Evolutionary conservation across 2,113 vertebrate species (phyloP), one percentile per base, ranked within the genome.

Genomic region (Drymodes brunneopygia): DNA sequence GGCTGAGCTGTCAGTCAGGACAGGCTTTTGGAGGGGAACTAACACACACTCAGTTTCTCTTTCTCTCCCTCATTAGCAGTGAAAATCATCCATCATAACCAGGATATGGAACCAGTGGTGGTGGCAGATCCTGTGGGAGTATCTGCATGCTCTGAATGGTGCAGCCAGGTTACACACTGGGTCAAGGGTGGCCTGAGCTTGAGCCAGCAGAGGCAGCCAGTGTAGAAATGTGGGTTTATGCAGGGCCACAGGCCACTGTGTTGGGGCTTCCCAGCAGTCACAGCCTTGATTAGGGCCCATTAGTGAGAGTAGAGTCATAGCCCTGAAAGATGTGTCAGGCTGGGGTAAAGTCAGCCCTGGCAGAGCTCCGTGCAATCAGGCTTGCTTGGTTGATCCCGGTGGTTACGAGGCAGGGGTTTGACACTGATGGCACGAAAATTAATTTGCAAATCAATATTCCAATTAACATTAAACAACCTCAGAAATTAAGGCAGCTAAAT

Each of bases 31-130:
- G 89, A 96, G 90, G 25, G 50, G 58, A 86, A 87, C 87, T 70
- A 96, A 24, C 36, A 35, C 61, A 33, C 57, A 15, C 57, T 91
- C 70, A 3, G 51, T 89, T 95, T 94, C 83, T 82, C 64, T 88
- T 94, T 92, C 88, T 91, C 86, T 69, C 92, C 53, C 81, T 95
- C 81, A 87, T 95, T 94, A 92, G 81, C 60, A 40, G 60, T 89
- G 73, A 84, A 89, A 89, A 89, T 91, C 73, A 82, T 86, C 87
- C 66, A 70, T 96, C 81, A 82, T 51, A 54, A 53, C 31, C 31
- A 61, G 78, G 45, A 91, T 0, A 0, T 90, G 90, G 89, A 85
- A 61, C 47, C 66, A 58, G 45, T 1, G 3, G 15, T 1, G 10
- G 74, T 1, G 10, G 81, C 84, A 91, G 81, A 47, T 50, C 74